Evolutionary conservation across 1,140 invertebrate genomes (phyloP).

Genomic region (Mercenaria mercenaria): DNA sequence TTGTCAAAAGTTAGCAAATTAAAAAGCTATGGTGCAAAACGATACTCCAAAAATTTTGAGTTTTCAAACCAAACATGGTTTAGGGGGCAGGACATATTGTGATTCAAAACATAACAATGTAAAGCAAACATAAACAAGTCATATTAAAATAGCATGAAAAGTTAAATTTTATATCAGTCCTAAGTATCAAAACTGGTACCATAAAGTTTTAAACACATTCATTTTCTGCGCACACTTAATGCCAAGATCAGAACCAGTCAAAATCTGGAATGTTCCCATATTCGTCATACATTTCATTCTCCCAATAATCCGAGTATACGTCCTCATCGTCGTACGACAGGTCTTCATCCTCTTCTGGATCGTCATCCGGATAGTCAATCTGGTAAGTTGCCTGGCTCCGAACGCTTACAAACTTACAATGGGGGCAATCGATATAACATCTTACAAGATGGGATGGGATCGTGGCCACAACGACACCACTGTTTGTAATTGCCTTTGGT

Average conservation of each 20-base stretch:
- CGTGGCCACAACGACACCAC: conserved; percentile 66
- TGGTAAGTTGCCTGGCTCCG: conserved; percentile 70
- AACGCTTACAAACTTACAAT: conserved; percentile 72
- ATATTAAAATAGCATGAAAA: no score
- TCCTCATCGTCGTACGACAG: conserved; percentile 69
- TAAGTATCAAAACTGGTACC: no score
- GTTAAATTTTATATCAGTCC: no score
- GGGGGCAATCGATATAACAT: conserved; percentile 79
- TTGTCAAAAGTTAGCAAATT: no score
- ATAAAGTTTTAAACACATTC: no score
- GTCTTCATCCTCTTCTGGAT: conserved; percentile 73
- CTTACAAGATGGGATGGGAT: conserved; percentile 73
- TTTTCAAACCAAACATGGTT: no score
- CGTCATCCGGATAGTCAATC: conserved; percentile 70
- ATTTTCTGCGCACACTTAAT: no score
- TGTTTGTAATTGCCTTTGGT: conserved; percentile 71
- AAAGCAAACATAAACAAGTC: no score
- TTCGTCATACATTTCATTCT: conserved; percentile 52
- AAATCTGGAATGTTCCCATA: conserved; percentile 10
- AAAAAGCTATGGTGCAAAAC: no score
- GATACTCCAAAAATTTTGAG: no score
- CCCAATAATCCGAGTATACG: conserved; percentile 59
- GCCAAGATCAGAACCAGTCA: conserved; percentile 44
- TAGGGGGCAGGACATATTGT: no score
- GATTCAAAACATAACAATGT: no score